Evolutionary conservation across 2,797 vertebrate genomes (phyloP), one percentile per base, ranked within the genome.

Genomic region (Argentina silus): DNA sequence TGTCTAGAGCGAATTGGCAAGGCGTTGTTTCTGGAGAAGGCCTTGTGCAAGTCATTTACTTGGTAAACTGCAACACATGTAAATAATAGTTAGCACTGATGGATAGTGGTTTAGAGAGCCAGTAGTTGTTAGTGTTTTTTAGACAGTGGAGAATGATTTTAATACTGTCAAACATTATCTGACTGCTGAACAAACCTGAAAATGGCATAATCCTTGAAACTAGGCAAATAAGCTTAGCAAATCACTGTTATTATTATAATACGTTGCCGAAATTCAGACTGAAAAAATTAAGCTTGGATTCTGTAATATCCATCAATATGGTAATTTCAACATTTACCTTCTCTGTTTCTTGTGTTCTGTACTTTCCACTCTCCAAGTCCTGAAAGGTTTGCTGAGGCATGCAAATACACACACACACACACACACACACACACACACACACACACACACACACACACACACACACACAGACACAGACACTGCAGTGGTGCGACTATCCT

Each of bases 241-340:
- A 91, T 92, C 87, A 89, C 85, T 83, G 80, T 88, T 84, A 81
- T 90, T 84, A 81, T 90, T 84, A 90, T 89, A 90, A 91, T 91
- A 89, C 86, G 74, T 87, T 85, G 88, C 87, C 86, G 86, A 89
- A 91, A 91, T 89, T 90, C 89, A 82, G 86, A 86, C 85, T 78
- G 86, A 87, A 90, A 88, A 48, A 48, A 88, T 91, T 85, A 89
- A 89, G 81, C 78, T 89, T 79, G 81, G 92, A 92, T 93, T 94
- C 91, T 88, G 89, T 87, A 89, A 83, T 92, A 92, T 93, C 92
- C 89, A 95, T 95, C 95, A 95, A 95, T 95, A 96, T 95, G 94
- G 78, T 95, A 95, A 96, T 97, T 96, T 96, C 95, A 96, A 94
- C 94, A 95, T 96, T 96, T 97, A 90, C 87, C 86, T 90, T 66